These are phyloP conservation scores for Sceloporus undulatus DNA, from an alignment of 2,113 vertebrate species.

Conservation along the genomic window DNA sequence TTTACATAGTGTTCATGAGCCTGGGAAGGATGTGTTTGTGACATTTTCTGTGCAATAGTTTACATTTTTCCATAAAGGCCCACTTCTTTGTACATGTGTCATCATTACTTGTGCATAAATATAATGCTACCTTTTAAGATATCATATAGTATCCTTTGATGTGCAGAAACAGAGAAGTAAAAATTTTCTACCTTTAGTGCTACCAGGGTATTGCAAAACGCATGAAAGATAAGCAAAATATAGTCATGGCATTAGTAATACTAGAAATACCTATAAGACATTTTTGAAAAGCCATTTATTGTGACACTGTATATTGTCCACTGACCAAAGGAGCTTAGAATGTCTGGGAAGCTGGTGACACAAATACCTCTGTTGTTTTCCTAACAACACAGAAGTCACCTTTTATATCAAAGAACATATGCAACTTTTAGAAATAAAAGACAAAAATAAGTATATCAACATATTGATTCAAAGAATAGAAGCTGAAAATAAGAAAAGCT, in stretches of 20 bases:
- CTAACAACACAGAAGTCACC: not conserved
- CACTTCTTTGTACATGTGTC: no score
- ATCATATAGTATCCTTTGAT: not conserved
- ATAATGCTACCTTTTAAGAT: not conserved
- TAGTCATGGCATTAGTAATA: no score
- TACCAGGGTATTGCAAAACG: not conserved
- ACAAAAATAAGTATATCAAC: no score
- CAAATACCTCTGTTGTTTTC: not conserved
- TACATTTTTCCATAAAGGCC: no score
- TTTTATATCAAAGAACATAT: not conserved
- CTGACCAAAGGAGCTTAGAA: not conserved
- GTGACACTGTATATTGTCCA: not conserved
- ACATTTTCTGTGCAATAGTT: no score
- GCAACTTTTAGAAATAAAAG: no score
- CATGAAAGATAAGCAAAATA: not conserved
- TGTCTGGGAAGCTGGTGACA: not conserved
- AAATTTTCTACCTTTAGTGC: not conserved
- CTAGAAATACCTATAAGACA: not conserved
- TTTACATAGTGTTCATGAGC: no score
- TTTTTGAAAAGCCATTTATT: not conserved
- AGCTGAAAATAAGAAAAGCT: no score
- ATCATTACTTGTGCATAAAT: not conserved
- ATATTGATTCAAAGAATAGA: no score
- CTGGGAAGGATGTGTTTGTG: no score
- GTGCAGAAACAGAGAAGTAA: not conserved